Evolutionary conservation across 2,888 invertebrate genomes (phyloP).

Genomic region (Amiota mariae): DNA sequence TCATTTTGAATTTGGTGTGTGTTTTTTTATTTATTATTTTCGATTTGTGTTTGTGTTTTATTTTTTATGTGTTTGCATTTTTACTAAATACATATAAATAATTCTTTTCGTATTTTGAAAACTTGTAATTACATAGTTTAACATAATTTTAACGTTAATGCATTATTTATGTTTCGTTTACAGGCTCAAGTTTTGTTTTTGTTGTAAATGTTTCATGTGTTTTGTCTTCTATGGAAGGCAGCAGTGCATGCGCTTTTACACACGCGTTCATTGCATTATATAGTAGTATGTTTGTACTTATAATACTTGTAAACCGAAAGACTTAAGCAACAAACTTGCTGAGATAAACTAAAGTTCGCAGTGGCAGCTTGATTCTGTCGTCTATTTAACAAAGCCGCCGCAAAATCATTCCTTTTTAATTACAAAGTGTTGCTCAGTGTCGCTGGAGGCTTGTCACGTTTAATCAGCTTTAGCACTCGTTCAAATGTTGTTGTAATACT

Average conservation of each 20-base stretch:
- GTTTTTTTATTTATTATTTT: constrained; percentile 9
- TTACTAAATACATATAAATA: constrained; percentile 14
- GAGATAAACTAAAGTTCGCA: not conserved
- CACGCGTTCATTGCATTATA: too few species aligned
- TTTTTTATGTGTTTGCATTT: not conserved
- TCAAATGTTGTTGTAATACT: not conserved
- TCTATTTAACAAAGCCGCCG: constrained; percentile 9
- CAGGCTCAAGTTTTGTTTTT: constrained; percentile 17
- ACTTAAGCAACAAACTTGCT: constrained; percentile 65
- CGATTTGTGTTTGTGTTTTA: not conserved
- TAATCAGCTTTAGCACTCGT: constrained; percentile 9
- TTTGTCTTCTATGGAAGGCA: not conserved
- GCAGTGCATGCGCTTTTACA: not conserved
- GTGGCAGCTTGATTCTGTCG: not conserved
- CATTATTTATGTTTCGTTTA: constrained; percentile 31
- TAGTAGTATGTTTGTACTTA: too few species aligned
- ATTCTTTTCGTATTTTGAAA: constrained; percentile 22
- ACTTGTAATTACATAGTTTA: constrained; percentile 29
- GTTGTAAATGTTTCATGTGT: not conserved
- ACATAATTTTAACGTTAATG: constrained; percentile 30
- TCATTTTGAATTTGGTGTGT: not conserved
- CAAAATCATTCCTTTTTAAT: constrained; percentile 18
- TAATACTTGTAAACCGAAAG: constrained; percentile 51
- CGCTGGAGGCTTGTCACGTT: constrained; percentile 24
- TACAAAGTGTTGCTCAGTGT: constrained; percentile 20